Evolutionary conservation across 2,113 vertebrate genomes (phyloP).

Genomic region (Craseonycteris thonglongyai): DNA sequence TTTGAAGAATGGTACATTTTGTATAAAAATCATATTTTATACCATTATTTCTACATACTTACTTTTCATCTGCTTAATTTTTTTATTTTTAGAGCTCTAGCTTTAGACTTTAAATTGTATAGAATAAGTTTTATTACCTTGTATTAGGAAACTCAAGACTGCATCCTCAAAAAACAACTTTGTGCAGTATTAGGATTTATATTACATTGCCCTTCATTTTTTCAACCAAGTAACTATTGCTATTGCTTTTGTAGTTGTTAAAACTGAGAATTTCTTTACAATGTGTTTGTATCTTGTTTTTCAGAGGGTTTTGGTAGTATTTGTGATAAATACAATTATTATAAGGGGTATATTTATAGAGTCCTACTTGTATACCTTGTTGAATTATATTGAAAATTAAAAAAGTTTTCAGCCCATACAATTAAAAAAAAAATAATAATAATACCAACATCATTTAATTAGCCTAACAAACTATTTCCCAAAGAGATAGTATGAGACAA

Average conservation of each 20-base stretch:
- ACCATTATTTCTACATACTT: constrained; percentile 60
- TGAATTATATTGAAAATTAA: constrained; percentile 55
- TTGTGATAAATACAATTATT: constrained; percentile 66
- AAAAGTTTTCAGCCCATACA: constrained; percentile 37
- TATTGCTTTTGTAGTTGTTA: constrained; percentile 62
- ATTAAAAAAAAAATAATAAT: too few species aligned
- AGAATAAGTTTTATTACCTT: constrained; percentile 33
- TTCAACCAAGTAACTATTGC: constrained; percentile 51
- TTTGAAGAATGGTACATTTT: too few species aligned
- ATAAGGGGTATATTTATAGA: constrained; percentile 65
- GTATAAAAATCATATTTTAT: constrained; percentile 53
- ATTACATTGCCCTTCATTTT: constrained; percentile 40
- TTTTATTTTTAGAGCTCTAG: constrained; percentile 50
- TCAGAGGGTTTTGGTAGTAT: constrained; percentile 60
- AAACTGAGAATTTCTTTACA: constrained; percentile 58
- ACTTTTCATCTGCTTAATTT: constrained; percentile 45
- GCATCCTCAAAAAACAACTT: constrained; percentile 42
- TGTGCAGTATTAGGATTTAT: constrained; percentile 30
- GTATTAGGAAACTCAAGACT: constrained; percentile 38
- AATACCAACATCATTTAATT: not conserved
- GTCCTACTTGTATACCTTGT: constrained; percentile 55
- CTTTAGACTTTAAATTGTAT: constrained; percentile 36
- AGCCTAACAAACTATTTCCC: not conserved
- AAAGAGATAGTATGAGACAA: not conserved
- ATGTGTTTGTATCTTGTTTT: constrained; percentile 67